phyloP scores from a whole-genome alignment of 2,113 vertebrate species.

The Oreochromis aureus region DNA sequence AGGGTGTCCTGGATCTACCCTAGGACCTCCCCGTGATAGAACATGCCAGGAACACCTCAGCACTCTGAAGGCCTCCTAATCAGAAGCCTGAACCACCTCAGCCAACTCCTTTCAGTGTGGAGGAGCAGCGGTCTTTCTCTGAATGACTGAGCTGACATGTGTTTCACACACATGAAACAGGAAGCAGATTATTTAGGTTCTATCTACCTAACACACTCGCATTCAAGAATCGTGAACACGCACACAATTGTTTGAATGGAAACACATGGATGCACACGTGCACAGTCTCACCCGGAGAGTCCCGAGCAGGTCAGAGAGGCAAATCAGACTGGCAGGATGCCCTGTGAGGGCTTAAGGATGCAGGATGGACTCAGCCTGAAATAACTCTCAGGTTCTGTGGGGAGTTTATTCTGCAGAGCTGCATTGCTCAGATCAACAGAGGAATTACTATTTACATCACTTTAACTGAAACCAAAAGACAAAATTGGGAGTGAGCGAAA shows the following conservation, averaged over 20 bases:
- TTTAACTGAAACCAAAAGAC: background rate
- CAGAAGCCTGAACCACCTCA: background rate
- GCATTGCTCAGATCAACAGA: background rate
- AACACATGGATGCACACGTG: background rate
- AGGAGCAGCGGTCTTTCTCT: background rate
- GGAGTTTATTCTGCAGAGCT: background rate
- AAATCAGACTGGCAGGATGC: constrained; percentile 6
- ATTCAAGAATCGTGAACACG: background rate
- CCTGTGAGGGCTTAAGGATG: background rate
- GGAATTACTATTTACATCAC: background rate
- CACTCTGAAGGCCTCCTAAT: background rate
- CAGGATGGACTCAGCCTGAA: constrained; percentile 18
- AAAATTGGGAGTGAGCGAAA: background rate
- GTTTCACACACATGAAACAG: background rate
- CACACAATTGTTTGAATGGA: background rate
- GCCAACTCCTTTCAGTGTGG: background rate
- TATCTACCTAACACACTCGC: background rate
- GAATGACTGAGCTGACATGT: background rate
- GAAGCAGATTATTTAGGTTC: background rate
- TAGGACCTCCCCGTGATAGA: background rate
- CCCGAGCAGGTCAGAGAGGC: background rate
- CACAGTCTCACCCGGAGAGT: background rate
- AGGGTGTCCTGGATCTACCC: background rate
- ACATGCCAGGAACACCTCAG: background rate
- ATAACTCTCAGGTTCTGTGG: background rate